Percentiles rank a stretch among this genome's conserved stretches.
These are phyloP conservation scores for Acanthosepion lycidas DNA, from an alignment of 2,888 invertebrate genomes.

Conservation along the genomic window DNA sequence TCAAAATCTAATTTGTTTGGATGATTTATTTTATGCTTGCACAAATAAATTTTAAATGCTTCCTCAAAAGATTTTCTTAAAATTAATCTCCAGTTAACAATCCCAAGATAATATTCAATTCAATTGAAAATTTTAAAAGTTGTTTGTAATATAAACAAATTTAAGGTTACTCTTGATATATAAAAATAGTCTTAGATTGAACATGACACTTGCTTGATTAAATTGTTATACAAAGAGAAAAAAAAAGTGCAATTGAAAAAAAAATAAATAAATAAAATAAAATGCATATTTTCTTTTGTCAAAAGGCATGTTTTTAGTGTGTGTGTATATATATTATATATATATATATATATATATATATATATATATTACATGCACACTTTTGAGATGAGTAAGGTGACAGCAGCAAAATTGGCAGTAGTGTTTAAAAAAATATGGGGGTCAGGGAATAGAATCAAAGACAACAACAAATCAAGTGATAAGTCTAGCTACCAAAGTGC, in stretches of 20 bases:
- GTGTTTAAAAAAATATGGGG: not conserved
- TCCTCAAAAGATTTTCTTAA: not conserved
- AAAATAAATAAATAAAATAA: not conserved
- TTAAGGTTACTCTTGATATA: not conserved
- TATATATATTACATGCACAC: too few relatives aligned
- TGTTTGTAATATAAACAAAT: not conserved
- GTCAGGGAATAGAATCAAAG: not conserved
- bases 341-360: too few relatives aligned
- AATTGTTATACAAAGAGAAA: constrained; percentile 1
- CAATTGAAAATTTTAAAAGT: not conserved
- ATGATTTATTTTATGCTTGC: not conserved
- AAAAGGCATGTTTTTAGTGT: not conserved
- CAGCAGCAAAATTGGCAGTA: not conserved
- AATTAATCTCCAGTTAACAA: not conserved
- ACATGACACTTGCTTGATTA: not conserved
- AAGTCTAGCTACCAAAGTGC: not conserved
- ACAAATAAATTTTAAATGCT: not conserved
- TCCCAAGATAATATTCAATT: not conserved
- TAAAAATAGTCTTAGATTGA: not conserved
- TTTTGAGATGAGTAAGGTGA: not conserved
- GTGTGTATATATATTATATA: not conserved
- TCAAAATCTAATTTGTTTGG: not conserved
- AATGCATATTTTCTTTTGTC: not conserved
- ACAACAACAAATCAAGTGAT: not conserved
- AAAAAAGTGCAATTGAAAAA: not conserved